Evolutionary conservation across 2,888 invertebrate species (phyloP).

Genomic region (Nomada goodeniana): DNA sequence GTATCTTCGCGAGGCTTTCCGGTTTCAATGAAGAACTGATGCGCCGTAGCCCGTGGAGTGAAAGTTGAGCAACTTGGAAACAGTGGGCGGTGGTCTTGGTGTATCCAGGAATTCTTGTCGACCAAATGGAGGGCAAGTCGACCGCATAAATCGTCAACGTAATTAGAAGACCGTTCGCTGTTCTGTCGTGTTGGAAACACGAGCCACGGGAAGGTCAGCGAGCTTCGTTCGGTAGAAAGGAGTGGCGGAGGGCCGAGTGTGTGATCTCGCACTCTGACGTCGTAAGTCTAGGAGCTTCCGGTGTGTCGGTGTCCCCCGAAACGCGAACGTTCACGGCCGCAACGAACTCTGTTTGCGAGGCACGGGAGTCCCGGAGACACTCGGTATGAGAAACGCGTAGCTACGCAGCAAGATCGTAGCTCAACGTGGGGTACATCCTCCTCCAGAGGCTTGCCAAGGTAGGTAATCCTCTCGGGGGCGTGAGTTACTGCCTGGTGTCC

Average conservation of each 20-base stretch:
- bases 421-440: conserved; percentile 81
- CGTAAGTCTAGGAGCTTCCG: conserved; percentile 77
- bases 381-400: conserved; percentile 85
- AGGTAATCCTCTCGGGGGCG: conserved; percentile 85
- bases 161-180: conserved; percentile 43
- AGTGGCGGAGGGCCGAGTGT: background rate
- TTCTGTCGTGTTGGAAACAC: conserved; percentile 36
- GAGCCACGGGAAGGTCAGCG: conserved; percentile 24
- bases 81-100: background rate
- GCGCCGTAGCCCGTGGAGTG: background rate
- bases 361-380: conserved; percentile 78
- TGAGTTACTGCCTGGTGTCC: conserved; percentile 80
- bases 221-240: background rate
- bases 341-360: conserved; percentile 77
- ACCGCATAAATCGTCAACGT: conserved; percentile 39
- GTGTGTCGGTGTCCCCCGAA: conserved; percentile 60
- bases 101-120: conserved; percentile 19
- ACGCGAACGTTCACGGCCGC: conserved; percentile 71
- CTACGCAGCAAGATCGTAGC: conserved; percentile 84
- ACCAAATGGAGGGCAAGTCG: conserved; percentile 24
- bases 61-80: background rate
- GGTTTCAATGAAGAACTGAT: background rate
- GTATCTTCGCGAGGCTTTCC: background rate
- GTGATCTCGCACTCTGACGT: conserved; percentile 71
- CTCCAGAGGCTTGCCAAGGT: conserved; percentile 80